These are phyloP conservation scores for Podotricha telesiphe DNA, from an alignment of 2,888 invertebrate genomes.

Conservation along the genomic window DNA sequence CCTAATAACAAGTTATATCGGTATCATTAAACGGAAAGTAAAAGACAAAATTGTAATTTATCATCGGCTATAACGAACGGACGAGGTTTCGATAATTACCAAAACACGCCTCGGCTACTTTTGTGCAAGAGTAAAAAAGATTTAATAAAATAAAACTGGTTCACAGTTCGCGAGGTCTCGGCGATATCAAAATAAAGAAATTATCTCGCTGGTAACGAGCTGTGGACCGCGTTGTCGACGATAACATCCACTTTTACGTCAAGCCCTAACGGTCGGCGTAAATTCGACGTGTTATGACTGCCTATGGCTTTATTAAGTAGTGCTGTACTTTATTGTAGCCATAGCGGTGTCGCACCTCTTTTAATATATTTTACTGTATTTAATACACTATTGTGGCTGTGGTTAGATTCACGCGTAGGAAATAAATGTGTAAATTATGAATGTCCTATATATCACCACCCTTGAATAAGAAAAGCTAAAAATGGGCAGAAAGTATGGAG, in stretches of 20 bases:
- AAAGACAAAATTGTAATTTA: slow-evolving; percentile 46
- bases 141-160: slow-evolving; percentile 52
- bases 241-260: slow-evolving; percentile 54
- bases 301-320: slow-evolving; percentile 66
- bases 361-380: neutral
- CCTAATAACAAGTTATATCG: slow-evolving; percentile 42
- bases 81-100: slow-evolving; percentile 54
- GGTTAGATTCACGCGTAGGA: too few relatives aligned
- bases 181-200: slow-evolving; percentile 71
- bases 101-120: slow-evolving; percentile 49
- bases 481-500: too few relatives aligned
- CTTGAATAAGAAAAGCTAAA: too few relatives aligned
- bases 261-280: slow-evolving; percentile 64
- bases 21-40: slow-evolving; percentile 41
- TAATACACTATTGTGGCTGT: too few relatives aligned
- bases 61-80: slow-evolving; percentile 51
- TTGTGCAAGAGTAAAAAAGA: slow-evolving; percentile 52
- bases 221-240: slow-evolving; percentile 68
- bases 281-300: slow-evolving; percentile 66
- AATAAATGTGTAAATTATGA: too few relatives aligned
- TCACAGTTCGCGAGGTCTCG: slow-evolving; percentile 51
- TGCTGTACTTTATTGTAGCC: slow-evolving; percentile 17
- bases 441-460: too few relatives aligned
- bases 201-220: slow-evolving; percentile 66
- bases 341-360: neutral